These are phyloP conservation scores for Drosophila algonquin DNA, from an alignment of 2,888 invertebrate species.

Conservation along the genomic window DNA sequence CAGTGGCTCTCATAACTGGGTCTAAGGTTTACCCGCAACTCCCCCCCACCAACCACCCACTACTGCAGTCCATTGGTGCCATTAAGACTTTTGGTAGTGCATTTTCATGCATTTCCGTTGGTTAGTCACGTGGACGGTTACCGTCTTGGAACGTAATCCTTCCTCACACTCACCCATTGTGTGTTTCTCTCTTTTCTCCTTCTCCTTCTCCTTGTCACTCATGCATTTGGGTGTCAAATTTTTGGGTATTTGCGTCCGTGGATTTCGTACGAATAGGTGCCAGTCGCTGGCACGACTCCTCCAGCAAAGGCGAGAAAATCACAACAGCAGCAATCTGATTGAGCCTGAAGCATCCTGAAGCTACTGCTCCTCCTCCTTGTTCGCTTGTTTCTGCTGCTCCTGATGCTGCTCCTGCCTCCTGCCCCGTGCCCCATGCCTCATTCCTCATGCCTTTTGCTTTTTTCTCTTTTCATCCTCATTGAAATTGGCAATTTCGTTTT, in stretches of 20 bases:
- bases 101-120: too few species aligned
- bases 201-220: neutral
- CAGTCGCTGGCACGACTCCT: slow-evolving; percentile 1
- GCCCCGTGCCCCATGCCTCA: neutral
- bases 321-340: slow-evolving; percentile 22
- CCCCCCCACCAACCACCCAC: too few species aligned
- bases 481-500: slow-evolving; percentile 80
- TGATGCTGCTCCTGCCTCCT: neutral
- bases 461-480: slow-evolving; percentile 25
- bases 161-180: too few species aligned
- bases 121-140: neutral
- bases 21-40: slow-evolving; percentile 19
- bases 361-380: slow-evolving; percentile 1
- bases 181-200: too few species aligned
- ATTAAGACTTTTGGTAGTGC: neutral
- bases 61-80: neutral
- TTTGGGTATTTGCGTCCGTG: slow-evolving; percentile 9
- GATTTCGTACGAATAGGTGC: neutral
- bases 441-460: neutral
- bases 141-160: too few species aligned
- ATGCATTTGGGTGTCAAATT: neutral
- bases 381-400: neutral
- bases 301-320: slow-evolving; percentile 4
- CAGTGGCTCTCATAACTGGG: slow-evolving; percentile 40
- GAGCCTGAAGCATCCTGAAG: slow-evolving; percentile 20